Base-by-base conservation (phyloP, 2,888 invertebrate genomes). In the Branchipolynoe longqiensis region DNA sequence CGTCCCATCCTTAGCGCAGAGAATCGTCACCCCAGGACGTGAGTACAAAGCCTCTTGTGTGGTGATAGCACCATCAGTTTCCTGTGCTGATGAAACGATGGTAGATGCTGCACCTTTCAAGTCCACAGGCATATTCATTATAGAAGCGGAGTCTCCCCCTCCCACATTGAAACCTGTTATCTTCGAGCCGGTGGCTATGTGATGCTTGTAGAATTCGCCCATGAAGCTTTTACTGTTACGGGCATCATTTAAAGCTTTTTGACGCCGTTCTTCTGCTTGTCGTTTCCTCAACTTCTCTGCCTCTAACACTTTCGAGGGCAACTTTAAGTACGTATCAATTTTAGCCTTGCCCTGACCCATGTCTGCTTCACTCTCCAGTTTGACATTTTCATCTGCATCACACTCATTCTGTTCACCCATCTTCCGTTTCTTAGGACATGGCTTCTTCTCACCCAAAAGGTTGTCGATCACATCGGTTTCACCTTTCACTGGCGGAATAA, bases 201-300 rank as follows among this genome's bases (percentile, higher is more conserved):
- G 25, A 33, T 83, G 83, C 74, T 73, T 73, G 58, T 36, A 56
- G 38, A 58, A 85, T 38, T 58, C 85, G 1, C 31, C 85, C 40
- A 59, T 12, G 74, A 83, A 85, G 6, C 54, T 74, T 28, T 56
- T 56, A 22, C 22, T 56, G 56, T n/a, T 56, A 22, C 25, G 62
- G n/a, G n/a, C n/a, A n/a, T n/a, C n/a, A n/a, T n/a, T n/a, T n/a
- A n/a, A n/a, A n/a, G n/a, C n/a, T 62, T 14, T 31, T 28, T 62
- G 25, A 25, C 31, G 62, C 25, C 31, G 28, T 25, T 36, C 14
- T 36, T 69, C 33, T 1, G 33, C 6, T 69, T 69, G 8, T 36
- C 25, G 8, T 22, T 69, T 69, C 22, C 69, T 33, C 22, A 14
- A 4, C 0, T 38, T 69, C 38, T 69, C 69, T 0, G 69, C 69